These are phyloP conservation scores for Epizoanthus fatuus DNA, from an alignment of 92 coral and sea anemone species.

Conservation along the genomic window DNA sequence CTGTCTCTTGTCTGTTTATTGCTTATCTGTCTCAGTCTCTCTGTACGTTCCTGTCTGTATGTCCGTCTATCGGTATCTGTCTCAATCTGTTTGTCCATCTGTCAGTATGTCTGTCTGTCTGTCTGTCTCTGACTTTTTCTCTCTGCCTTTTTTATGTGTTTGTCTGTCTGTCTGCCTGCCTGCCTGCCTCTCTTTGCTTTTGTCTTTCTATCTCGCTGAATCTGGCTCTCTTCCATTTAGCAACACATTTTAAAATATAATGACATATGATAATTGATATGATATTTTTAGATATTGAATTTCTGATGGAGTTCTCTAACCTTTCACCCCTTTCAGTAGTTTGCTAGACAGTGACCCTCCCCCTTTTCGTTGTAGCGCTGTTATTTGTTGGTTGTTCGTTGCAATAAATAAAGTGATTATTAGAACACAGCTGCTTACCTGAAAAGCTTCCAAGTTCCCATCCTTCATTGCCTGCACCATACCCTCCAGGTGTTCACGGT, in stretches of 20 bases:
- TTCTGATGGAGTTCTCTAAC: background rate
- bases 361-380: too few relatives aligned
- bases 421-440: conserved; percentile 39
- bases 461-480: conserved; percentile 78
- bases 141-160: too few relatives aligned
- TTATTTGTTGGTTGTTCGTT: background rate
- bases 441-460: conserved; percentile 85
- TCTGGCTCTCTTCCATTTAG: conserved; percentile 19
- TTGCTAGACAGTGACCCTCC: conserved; percentile 2
- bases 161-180: too few relatives aligned
- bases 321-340: too few relatives aligned
- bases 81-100: too few relatives aligned
- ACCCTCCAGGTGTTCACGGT: conserved; percentile 91
- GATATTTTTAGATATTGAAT: background rate
- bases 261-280: background rate
- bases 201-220: too few relatives aligned
- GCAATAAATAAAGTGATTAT: background rate
- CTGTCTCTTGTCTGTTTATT: too few relatives aligned
- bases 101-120: too few relatives aligned
- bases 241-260: background rate
- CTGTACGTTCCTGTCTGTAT: too few relatives aligned
- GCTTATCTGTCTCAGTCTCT: too few relatives aligned
- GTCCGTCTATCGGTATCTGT: too few relatives aligned
- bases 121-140: too few relatives aligned
- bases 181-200: background rate